phyloP scores from a whole-genome alignment of 2,113 vertebrate genomes.

The Speoplatyrhinus poulsoni region DNA sequence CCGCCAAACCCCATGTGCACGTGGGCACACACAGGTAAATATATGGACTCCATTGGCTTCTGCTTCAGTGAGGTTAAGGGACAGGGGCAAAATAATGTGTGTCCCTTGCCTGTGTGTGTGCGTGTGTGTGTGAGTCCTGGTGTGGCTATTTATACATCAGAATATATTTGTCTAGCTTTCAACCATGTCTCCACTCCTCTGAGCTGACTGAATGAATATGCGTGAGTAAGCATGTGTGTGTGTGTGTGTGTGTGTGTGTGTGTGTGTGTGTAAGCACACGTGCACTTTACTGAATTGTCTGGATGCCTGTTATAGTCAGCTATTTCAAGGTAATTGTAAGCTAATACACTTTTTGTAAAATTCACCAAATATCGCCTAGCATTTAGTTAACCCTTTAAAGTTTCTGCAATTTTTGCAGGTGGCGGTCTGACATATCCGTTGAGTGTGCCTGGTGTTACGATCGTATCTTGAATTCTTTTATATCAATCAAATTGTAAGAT shows the following conservation, averaged over 20 bases:
- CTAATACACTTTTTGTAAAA: too few species aligned
- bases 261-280: not conserved
- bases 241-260: not conserved
- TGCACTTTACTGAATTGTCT: not conserved
- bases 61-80: slow-evolving; percentile 22
- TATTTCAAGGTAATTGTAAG: too few species aligned
- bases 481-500: too few species aligned
- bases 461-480: too few species aligned
- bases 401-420: too few species aligned
- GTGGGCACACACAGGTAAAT: slow-evolving; percentile 11
- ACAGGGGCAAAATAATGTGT: slow-evolving; percentile 22
- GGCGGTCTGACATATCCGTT: too few species aligned
- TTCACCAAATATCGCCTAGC: too few species aligned
- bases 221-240: not conserved
- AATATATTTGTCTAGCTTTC: slow-evolving; percentile 44
- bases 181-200: slow-evolving; percentile 31
- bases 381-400: too few species aligned
- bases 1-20: slow-evolving; percentile 22
- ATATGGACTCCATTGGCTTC: slow-evolving; percentile 10
- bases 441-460: too few species aligned
- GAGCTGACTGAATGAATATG: slow-evolving; percentile 7
- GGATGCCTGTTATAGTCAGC: too few species aligned
- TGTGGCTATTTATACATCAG: slow-evolving; percentile 40
- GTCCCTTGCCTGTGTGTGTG: not conserved
- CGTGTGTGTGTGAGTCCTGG: slow-evolving; percentile 11